Evolutionary conservation across 2,797 vertebrate genomes (phyloP), one percentile per base, ranked within the genome.

Genomic region (Arnoldichthys spilopterus): DNA sequence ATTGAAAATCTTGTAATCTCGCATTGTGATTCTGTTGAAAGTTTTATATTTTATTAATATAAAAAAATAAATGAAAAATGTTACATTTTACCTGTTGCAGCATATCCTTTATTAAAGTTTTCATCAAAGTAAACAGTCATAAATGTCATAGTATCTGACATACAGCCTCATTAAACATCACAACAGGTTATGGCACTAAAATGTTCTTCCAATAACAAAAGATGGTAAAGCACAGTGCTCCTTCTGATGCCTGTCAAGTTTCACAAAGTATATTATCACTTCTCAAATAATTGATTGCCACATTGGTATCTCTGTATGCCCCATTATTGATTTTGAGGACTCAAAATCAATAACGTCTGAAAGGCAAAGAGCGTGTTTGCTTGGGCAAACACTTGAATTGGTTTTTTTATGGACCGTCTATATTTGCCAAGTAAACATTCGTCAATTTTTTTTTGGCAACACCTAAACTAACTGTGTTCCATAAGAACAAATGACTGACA

Each of bases 321-420:
- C 64, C 26, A 8, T 53, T 61, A 74, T 74, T 81, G 79, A 81
- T 81, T 81, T 79, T 81, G 74, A 51, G 78, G 76, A 40, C 72
- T 77, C 69, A 82, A 87, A 81, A 86, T 76, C 87, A 84, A 85
- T 86, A 78, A 82, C 62, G 86, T 90, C 89, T 91, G 64, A 88
- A 87, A 90, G 91, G 88, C 92, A 93, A 94, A 95, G 92, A 88
- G 84, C 81, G 76, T 93, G 91, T 93, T 94, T 93, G 88, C 91
- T 87, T 84, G 87, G 83, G 83, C 91, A 94, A 93, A 93, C 79
- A 94, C 80, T 76, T 73, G 87, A 94, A 93, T 91, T 93, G 91
- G 88, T 87, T 91, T 85, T 84, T 88, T 92, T 92, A 92, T 92
- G 89, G 89, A 92, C 89, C 22, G 90, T 91, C 90, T 92, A 81